phyloP scores from a whole-genome alignment of 1,140 invertebrate genomes.

The Atta cephalotes region DNA sequence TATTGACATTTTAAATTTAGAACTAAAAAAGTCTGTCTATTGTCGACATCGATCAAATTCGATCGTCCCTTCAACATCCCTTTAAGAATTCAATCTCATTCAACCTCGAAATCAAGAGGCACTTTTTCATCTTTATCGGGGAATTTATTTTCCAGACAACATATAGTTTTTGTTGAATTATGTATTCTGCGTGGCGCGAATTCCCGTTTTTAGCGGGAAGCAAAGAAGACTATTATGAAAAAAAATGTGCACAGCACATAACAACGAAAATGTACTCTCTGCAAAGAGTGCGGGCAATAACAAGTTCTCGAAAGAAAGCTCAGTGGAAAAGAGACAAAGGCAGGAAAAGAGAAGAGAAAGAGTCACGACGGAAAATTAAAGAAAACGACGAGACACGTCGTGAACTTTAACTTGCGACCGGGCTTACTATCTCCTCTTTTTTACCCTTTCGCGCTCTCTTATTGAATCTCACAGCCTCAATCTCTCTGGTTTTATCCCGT shows the following conservation, averaged over 20 bases:
- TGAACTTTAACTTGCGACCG: constrained; percentile 23
- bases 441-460: background rate
- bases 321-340: background rate
- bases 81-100: constrained; percentile 27
- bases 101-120: background rate
- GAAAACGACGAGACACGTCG: constrained; percentile 24
- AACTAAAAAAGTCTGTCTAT: no score
- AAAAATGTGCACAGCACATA: background rate
- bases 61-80: no score
- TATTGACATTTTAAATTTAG: no score
- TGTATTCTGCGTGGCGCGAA: constrained; percentile 8
- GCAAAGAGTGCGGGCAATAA: background rate
- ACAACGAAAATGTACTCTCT: constrained; percentile 25
- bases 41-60: no score
- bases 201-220: background rate
- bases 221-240: background rate
- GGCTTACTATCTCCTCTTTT: background rate
- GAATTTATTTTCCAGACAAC: background rate
- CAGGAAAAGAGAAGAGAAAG: background rate
- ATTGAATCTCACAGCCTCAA: constrained; percentile 30
- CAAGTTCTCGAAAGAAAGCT: constrained; percentile 13
- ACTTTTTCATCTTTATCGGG: constrained; percentile 4
- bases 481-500: constrained; percentile 32
- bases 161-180: constrained; percentile 16
- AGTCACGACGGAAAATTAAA: constrained; percentile 62